Evolutionary conservation across 30 jellyfish, hydroid and myxozoan species (phyloP), one percentile per base, ranked within the genome.

Genomic region (Catostylus mosaicus): DNA sequence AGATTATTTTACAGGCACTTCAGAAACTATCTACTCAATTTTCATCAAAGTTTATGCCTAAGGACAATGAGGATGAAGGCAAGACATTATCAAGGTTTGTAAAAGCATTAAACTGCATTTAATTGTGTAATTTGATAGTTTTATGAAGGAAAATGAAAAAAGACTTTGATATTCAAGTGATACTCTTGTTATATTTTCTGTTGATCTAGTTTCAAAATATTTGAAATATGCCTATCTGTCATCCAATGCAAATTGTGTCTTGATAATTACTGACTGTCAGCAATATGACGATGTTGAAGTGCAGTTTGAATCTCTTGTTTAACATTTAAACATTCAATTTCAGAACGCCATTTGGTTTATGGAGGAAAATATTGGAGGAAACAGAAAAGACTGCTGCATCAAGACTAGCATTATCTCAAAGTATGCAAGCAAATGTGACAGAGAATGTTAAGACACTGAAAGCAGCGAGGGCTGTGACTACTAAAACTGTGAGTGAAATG

Each of bases 301-400:
- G n/a, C n/a, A n/a, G n/a, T n/a, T n/a, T n/a, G n/a, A n/a, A n/a
- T n/a, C n/a, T n/a, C n/a, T n/a, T n/a, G n/a, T n/a, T n/a, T n/a
- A n/a, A n/a, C n/a, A n/a, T n/a, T n/a, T n/a, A n/a, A n/a, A n/a
- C n/a, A n/a, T n/a, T n/a, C n/a, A n/a, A 1, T 68, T 37, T 36
- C 45, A 93, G 97, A 34, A 82, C 96, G 14, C 98, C 98, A 22
- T 87, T 88, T 93, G 97, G 95, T 18, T 45, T 93, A 2, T 93
- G 98, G 98, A 78, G 96, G 35, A 78, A 82, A 54, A 45, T 93
- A 2, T 68, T 93, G 34, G 84, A 81, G 30, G 96, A 93, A 24
- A 86, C 98, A 11, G 98, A 93, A 22, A 82, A 73, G 43, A 72
- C 92, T 68, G 98, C 98, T 0, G 82, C 68, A 23, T 33, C 96